These are phyloP conservation scores for Peromyscus maniculatus DNA, from an alignment of 2,113 vertebrate species.

Conservation along the genomic window DNA sequence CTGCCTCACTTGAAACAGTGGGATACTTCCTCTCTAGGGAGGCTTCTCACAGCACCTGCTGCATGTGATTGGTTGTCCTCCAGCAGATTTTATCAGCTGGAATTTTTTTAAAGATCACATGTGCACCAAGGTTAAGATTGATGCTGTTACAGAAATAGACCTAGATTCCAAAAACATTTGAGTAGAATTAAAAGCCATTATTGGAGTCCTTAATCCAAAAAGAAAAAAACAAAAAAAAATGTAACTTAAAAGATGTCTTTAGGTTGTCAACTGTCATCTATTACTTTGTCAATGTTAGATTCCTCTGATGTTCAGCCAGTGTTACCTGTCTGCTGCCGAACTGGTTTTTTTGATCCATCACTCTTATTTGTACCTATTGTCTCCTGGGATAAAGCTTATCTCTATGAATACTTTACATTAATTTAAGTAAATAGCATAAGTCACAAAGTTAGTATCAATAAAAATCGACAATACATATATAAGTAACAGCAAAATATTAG, in stretches of 20 bases:
- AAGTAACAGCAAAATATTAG: neutral
- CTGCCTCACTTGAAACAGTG: neutral
- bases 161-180: constrained; percentile 19
- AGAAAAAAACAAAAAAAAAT: neutral
- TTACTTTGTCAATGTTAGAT: constrained; percentile 5
- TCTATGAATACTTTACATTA: neutral
- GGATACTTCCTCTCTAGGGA: neutral
- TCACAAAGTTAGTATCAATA: neutral
- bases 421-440: constrained; percentile 14
- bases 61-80: constrained; percentile 26
- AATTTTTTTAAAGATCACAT: constrained; percentile 53
- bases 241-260: neutral
- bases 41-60: neutral
- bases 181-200: neutral
- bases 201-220: neutral
- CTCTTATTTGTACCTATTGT: neutral
- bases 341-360: neutral
- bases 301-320: neutral
- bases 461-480: constrained; percentile 16
- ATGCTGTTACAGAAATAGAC: constrained; percentile 24
- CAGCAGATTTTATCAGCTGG: constrained; percentile 2
- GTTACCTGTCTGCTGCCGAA: neutral
- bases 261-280: neutral
- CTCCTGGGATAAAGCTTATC: neutral
- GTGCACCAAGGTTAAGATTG: neutral